phyloP scores from a whole-genome alignment of 2,113 vertebrate genomes.

The Chionis minor region DNA sequence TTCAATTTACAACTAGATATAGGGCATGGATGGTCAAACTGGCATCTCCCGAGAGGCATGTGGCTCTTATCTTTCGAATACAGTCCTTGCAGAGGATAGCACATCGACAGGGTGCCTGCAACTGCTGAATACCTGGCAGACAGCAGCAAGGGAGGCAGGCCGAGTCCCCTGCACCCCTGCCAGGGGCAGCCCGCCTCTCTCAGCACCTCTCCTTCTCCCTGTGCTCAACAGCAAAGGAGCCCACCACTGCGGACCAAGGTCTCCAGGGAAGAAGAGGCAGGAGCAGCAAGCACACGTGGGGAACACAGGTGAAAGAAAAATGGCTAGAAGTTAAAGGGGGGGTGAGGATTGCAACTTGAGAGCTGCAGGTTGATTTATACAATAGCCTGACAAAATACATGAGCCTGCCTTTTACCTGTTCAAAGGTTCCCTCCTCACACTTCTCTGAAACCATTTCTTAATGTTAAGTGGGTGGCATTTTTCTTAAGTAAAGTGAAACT shows the following conservation, averaged over 20 bases:
- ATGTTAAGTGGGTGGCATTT: not conserved
- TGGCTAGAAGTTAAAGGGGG: fast-evolving
- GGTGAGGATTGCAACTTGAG: not conserved
- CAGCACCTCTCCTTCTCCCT: not conserved
- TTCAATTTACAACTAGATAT: not conserved
- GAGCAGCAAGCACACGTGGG: not conserved
- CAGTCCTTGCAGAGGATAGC: not conserved
- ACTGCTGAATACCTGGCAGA: not conserved
- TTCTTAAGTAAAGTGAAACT: not conserved
- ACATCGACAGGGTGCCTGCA: not conserved
- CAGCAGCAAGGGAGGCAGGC: not conserved
- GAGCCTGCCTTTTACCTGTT: not conserved
- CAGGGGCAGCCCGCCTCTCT: fast-evolving
- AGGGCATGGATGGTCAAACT: not conserved
- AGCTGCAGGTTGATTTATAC: not conserved
- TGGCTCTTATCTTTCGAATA: fast-evolving
- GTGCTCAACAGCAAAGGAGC: not conserved
- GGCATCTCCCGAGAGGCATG: not conserved
- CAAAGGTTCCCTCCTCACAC: not conserved
- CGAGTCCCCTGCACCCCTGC: not conserved
- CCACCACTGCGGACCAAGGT: fast-evolving
- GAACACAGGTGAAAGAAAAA: not conserved
- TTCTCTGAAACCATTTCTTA: not conserved
- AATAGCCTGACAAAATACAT: not conserved
- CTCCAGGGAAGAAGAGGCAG: not conserved